Conservation (phyloP, 2,113 vertebrate genomes). For the Sylvilagus bachmani region DNA sequence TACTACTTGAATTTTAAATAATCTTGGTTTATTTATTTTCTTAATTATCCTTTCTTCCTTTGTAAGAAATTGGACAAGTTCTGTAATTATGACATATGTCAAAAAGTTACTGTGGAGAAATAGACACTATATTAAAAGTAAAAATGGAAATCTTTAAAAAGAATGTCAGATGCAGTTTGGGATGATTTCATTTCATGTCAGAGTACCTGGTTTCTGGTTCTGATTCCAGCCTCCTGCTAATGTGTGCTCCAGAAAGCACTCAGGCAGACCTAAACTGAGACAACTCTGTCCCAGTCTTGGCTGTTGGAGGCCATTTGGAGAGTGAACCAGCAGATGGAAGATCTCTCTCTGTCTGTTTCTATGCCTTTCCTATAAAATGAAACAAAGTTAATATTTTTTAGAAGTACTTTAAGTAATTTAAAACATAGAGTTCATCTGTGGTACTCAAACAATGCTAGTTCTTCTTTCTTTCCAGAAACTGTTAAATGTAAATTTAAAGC, state of each 20-base stretch:
- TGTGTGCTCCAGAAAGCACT: no score
- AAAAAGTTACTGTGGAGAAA: background rate
- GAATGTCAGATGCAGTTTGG: background rate
- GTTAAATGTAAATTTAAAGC: background rate
- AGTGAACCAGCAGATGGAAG: no score
- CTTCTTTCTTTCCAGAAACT: constrained; percentile 35
- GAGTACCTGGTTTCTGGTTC: no score
- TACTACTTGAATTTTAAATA: background rate
- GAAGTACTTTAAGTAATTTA: no score
- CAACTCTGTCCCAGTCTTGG: no score
- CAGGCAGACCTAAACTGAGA: no score
- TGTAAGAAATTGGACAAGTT: background rate
- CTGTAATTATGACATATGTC: background rate
- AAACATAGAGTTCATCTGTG: background rate
- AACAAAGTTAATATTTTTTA: no score
- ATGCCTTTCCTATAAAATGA: no score
- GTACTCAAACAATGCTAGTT: background rate
- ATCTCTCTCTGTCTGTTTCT: no score
- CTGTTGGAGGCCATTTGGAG: no score
- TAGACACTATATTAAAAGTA: background rate
- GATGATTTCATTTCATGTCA: no score
- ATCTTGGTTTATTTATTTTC: background rate
- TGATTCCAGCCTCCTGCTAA: no score
- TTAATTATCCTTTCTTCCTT: background rate
- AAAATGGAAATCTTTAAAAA: background rate